Evolutionary conservation across 2,797 vertebrate species (phyloP).

Genomic region (Coregonus ussuriensis): DNA sequence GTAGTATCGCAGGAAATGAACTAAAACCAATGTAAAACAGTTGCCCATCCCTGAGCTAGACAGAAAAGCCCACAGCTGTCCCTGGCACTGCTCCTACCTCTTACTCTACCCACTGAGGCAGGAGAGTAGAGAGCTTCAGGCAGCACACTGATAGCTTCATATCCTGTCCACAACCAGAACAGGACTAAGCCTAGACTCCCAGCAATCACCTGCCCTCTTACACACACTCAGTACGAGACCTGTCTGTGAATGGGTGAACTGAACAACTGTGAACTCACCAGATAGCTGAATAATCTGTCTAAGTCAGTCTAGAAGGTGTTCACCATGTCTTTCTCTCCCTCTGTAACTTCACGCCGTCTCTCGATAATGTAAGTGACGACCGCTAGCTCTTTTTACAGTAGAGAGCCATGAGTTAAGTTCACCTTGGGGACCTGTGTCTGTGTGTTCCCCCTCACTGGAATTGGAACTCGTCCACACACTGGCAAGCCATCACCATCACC

Average conservation of each 20-base stretch:
- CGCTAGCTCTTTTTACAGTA: neutral
- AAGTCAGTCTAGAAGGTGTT: neutral
- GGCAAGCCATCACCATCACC: neutral
- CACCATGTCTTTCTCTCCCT: neutral
- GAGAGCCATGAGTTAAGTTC: neutral
- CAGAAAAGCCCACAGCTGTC: neutral
- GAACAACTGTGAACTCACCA: neutral
- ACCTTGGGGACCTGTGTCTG: neutral
- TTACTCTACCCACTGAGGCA: neutral
- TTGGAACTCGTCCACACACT: neutral
- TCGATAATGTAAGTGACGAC: neutral
- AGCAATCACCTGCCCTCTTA: neutral
- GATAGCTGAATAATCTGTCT: neutral
- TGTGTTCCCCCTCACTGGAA: neutral
- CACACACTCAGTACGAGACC: neutral
- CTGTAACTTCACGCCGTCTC: neutral
- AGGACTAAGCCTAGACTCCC: conserved; percentile 16
- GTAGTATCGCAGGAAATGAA: too few species aligned
- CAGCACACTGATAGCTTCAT: neutral
- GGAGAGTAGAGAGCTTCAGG: neutral
- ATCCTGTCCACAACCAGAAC: neutral
- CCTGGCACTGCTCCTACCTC: neutral
- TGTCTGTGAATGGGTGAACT: neutral
- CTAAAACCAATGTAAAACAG: too few species aligned
- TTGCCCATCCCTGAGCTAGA: neutral